Evolutionary conservation across 2,888 invertebrate species (phyloP), one percentile per base, ranked within the genome.

Genomic region (Polietes domitor): DNA sequence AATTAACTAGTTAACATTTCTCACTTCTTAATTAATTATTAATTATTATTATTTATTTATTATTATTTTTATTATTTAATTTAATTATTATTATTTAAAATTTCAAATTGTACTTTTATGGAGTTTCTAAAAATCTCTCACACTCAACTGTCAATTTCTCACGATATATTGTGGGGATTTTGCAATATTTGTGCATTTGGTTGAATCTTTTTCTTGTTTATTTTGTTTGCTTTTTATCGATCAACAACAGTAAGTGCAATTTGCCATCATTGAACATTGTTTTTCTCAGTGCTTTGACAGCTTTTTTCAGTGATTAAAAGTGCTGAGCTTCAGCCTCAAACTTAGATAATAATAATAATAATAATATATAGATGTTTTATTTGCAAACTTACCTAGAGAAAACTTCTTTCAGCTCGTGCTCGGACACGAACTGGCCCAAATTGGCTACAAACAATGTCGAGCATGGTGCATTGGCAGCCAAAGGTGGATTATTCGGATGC

Each of bases 361-460:
- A n/a, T n/a, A n/a, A n/a, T n/a, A n/a, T n/a, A n/a, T 75, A 50
- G 47, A 63, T 73, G n/a, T n/a, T n/a, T n/a, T 28, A 72, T 26
- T 55, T 9, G 73, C 24, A 10, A n/a, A 85, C 94, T 93, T 93
- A 98, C 98, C 98, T 98, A 95, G 97, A 97, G 94, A 99, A 98
- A 92, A 99, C 96, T 93, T 98, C 98, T 94, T 98, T 98, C 89
- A 99, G 96, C 93, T 99, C 99, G 92, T 99, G 98, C 93, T 99
- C 99, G 88, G 98, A 98, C 90, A 98, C 98, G 93, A 97, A 98
- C 93, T 98, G 98, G 88, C 99, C 98, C 91, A 99, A 95, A 93
- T 99, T 99, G 91, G 99, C 99, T 92, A 99, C 98, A 94, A 99
- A 99, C 88, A 99, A 96, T 88, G 99, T 99, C 89, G 98, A 98